Percentiles rank a stretch among this genome's conserved stretches.
Evolutionary conservation across 2,888 invertebrate genomes (phyloP).

Genomic region (Lepidochrysops patricia): DNA sequence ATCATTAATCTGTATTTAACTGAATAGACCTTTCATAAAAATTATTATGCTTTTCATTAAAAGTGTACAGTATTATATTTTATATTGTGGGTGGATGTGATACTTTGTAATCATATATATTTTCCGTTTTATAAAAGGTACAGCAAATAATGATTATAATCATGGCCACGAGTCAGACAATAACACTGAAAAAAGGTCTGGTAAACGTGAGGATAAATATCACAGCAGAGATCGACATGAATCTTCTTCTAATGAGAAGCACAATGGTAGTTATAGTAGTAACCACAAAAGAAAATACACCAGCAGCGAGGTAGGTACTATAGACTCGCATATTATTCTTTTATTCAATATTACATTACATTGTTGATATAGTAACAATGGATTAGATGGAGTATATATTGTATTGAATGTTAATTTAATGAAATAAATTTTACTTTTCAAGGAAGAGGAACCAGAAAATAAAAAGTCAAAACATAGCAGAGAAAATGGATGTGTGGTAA

Average conservation of each 20-base stretch:
- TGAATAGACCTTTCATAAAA: too few species aligned
- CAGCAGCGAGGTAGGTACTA: slow-evolving; percentile 51
- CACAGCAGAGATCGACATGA: slow-evolving; percentile 33
- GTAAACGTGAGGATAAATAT: slow-evolving; percentile 33
- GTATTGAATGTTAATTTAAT: background rate
- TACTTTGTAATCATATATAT: background rate
- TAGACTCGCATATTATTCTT: background rate
- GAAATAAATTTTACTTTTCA: slow-evolving; percentile 7
- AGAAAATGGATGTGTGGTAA: slow-evolving; percentile 41
- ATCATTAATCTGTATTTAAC: too few species aligned
- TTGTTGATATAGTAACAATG: too few species aligned
- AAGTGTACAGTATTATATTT: too few species aligned
- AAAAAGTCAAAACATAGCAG: slow-evolving; percentile 47
- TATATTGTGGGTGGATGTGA: too few species aligned
- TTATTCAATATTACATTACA: too few species aligned
- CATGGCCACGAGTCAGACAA: slow-evolving; percentile 55
- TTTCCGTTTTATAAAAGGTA: slow-evolving; percentile 33
- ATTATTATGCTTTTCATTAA: too few species aligned
- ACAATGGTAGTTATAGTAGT: slow-evolving; percentile 48
- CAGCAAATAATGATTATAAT: slow-evolving; percentile 51
- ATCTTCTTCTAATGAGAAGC: slow-evolving; percentile 32
- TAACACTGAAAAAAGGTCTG: slow-evolving; percentile 34
- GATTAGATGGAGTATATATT: too few species aligned
- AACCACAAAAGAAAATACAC: slow-evolving; percentile 49
- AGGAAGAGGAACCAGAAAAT: slow-evolving; percentile 51